Evolutionary conservation across 1,140 invertebrate genomes (phyloP).

Genomic region (Steinernema khuongi): DNA sequence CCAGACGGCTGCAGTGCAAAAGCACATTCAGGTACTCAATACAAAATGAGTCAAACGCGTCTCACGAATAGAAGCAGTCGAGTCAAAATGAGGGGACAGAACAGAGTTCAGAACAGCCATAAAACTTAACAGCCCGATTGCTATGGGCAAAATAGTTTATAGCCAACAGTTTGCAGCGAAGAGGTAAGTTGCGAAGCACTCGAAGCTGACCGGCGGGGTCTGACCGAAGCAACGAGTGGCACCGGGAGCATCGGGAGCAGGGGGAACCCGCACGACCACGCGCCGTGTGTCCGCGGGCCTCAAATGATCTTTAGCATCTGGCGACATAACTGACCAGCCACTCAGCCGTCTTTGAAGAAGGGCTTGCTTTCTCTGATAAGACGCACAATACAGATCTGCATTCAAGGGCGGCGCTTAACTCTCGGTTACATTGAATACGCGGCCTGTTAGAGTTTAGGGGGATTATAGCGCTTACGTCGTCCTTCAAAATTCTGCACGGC

Average conservation of each 20-base stretch:
- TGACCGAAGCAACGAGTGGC: not conserved
- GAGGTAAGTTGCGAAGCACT: too few species aligned
- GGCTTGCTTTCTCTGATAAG: not conserved
- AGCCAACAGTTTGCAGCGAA: too few species aligned
- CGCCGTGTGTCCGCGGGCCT: not conserved
- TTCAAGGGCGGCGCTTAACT: not conserved
- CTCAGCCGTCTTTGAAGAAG: conserved; percentile 4
- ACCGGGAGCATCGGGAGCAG: not conserved
- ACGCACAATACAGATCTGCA: conserved; percentile 5
- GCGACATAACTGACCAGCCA: not conserved
- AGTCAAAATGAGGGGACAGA: not conserved
- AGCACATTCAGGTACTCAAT: not conserved
- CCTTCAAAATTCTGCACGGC: not conserved
- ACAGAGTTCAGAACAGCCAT: not conserved
- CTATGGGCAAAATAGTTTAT: not conserved
- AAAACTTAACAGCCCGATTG: too few species aligned
- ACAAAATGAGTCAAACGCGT: too few species aligned
- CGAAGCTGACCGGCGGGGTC: too few species aligned
- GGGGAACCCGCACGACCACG: not conserved
- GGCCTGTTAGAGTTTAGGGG: not conserved
- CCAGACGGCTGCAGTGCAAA: not conserved
- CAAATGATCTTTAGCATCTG: not conserved
- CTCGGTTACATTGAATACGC: not conserved
- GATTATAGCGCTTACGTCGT: conserved; percentile 2
- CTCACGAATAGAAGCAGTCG: too few species aligned